Conservation (phyloP, 2,888 invertebrate species). For the Beris morrisii region DNA sequence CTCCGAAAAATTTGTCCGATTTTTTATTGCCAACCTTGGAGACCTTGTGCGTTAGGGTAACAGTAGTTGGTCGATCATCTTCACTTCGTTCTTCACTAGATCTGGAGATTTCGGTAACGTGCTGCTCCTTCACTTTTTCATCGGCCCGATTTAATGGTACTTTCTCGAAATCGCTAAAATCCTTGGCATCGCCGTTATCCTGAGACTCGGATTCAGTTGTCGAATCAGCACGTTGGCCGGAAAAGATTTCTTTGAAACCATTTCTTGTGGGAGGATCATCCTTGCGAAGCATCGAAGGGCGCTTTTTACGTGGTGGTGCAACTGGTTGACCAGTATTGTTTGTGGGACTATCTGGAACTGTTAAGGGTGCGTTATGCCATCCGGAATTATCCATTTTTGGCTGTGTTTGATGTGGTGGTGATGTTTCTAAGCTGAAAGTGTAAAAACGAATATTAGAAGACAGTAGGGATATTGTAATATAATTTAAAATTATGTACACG, state of each 20-base stretch:
- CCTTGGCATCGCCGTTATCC: constrained; percentile 7
- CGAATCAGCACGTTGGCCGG: constrained; percentile 13
- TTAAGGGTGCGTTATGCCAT: constrained; percentile 38
- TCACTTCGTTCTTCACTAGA: not conserved
- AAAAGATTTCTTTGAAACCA: constrained; percentile 41
- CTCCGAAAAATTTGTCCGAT: constrained; percentile 43
- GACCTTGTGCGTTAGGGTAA: constrained; percentile 33
- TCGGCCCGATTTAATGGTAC: constrained; percentile 17
- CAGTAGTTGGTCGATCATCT: not conserved
- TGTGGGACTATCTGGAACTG: constrained; percentile 36
- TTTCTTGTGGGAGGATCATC: constrained; percentile 29
- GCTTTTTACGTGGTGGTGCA: constrained; percentile 42
- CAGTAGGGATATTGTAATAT: no score
- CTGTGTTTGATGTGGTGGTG: constrained; percentile 36
- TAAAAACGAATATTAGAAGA: not conserved
- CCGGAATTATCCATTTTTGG: constrained; percentile 35
- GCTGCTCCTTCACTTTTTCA: constrained; percentile 13
- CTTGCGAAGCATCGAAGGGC: constrained; percentile 33
- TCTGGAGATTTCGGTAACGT: not conserved
- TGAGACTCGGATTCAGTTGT: constrained; percentile 21
- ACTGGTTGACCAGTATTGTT: constrained; percentile 33
- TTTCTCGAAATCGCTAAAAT: constrained; percentile 26
- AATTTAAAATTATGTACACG: no score
- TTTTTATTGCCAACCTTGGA: constrained; percentile 42
- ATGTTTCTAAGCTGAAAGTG: constrained; percentile 40